Base-by-base conservation (phyloP, 2,888 invertebrate genomes). In the Ptilodon capucinus region DNA sequence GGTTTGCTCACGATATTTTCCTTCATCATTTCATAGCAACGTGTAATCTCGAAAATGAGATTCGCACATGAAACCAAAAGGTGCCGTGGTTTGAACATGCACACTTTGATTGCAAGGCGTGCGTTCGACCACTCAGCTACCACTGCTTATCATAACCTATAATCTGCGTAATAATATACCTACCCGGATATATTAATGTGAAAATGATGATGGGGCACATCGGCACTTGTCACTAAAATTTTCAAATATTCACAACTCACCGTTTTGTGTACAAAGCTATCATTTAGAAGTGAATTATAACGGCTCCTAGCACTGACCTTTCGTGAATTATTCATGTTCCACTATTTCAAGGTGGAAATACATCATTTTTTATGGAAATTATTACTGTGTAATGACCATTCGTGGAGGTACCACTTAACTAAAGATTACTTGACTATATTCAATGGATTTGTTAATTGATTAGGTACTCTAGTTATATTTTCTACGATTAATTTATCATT, bases 171-270 rank as follows among this genome's bases (percentile, higher is more conserved):
- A 28, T 11, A 11, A 28, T 28, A 28, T 11, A 11, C 4, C 11
- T n/a, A 4, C 7, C 9, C 11, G 9, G 8, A 8, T 3, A 11
- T 4, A 28, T 11, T 28, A 3, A 28, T 32, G 32, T 32, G 14
- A 32, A 32, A 32, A 32, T 32, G 6, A 32, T 32, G 4, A n/a
- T 8, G 8, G 32, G 8, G 23, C 5, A 23, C 4, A 32, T 14
- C 0, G 32, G 28, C 7, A 7, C 14, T 9, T n/a, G 11, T 9
- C 11, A 17, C 9, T 4, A 4, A 17, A 17, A 35, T 14, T 36
- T 34, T 52, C 17, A 42, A 52, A 52, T 48, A 54, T 44, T 54
- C 53, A n/a, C 17, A 30, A n/a, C 30, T 1, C 11, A 13, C 13
- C 11, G 8, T 7, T 19, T 32, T 35, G 34, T 34, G 9, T 3